Base-by-base conservation (phyloP, 2,113 vertebrate species). In the Myotis brandtii region DNA sequence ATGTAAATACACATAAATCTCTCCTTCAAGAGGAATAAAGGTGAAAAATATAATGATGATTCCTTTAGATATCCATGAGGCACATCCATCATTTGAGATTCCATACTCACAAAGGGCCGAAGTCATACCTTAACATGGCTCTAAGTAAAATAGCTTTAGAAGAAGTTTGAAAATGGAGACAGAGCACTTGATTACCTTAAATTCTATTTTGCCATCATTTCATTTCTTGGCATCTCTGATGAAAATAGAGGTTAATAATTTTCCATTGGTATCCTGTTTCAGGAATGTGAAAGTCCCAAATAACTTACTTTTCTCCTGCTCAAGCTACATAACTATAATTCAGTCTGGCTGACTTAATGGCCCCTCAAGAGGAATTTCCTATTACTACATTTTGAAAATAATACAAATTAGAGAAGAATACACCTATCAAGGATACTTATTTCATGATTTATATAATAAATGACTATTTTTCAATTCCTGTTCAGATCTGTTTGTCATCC, bases 121-220 rank as follows among this genome's bases (percentile, higher is more conserved):
- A 96, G 92, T 93, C 37, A 88, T 80, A 95, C 23, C 50, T 97
- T 96, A 95, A 73, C 70, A 50, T 92, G n/a, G 52, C 59, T 95
- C 34, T 96, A 96, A 96, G 83, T 91, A 92, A 95, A 91, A 69
- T 52, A 48, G 21, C 6, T 54, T 95, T 91, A 93, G 73, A 91
- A 27, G 50, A 92, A 95, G 18, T 87, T 92, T 94, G 79, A 77
- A 93, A 95, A 83, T 23, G 17, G 70, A 91, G 37, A 46, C 0
- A 40, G n/a, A 84, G 37, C 17, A 52, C 13, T 76, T 75, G 46
- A 89, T 80, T 95, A 79, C 37, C 92, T 75, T 72, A 11, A 73
- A 52, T 95, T 93, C 3, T 7, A 94, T 86, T 76, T 81, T 89
- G 72, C 6, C 5, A 88, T 94, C 27, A 37, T 85, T 93, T 89